Conservation (phyloP, 2,113 vertebrate species). For the Scomber japonicus region DNA sequence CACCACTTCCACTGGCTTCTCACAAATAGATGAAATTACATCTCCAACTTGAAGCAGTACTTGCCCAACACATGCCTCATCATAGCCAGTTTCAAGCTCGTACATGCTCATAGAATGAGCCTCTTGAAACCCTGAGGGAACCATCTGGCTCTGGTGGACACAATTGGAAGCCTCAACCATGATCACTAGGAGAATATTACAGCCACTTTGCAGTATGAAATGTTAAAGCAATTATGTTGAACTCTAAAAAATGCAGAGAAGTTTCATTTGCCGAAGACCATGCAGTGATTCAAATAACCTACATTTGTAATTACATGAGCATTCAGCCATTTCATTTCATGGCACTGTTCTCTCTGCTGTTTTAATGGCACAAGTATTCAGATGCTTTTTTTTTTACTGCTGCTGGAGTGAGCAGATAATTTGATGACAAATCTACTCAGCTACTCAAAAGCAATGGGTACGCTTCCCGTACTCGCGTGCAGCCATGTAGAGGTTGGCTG, state of each 20-base stretch:
- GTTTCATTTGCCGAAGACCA: slow-evolving; percentile 24
- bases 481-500: slow-evolving; percentile 16
- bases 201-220: slow-evolving; percentile 39
- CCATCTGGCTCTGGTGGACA: slow-evolving; percentile 22
- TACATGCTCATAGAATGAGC: slow-evolving; percentile 5
- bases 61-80: background rate
- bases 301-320: slow-evolving; percentile 52
- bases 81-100: slow-evolving; percentile 7
- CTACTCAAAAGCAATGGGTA: slow-evolving; percentile 39
- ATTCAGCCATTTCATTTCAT: slow-evolving; percentile 40
- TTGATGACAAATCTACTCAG: slow-evolving; percentile 42
- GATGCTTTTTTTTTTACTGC: slow-evolving; percentile 34
- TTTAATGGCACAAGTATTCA: slow-evolving; percentile 26
- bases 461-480: slow-evolving; percentile 16
- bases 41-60: background rate
- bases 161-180: slow-evolving; percentile 29
- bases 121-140: slow-evolving; percentile 11
- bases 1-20: background rate
- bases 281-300: slow-evolving; percentile 37
- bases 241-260: slow-evolving; percentile 15
- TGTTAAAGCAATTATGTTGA: slow-evolving; percentile 39
- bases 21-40: background rate
- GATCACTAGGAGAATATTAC: slow-evolving; percentile 27
- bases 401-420: slow-evolving; percentile 47
- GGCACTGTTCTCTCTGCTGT: slow-evolving; percentile 28